Percentiles rank a stretch among this genome's conserved stretches.
Evolutionary conservation across 1,140 invertebrate genomes (phyloP).

Genomic region (Probaryconus sp.): DNA sequence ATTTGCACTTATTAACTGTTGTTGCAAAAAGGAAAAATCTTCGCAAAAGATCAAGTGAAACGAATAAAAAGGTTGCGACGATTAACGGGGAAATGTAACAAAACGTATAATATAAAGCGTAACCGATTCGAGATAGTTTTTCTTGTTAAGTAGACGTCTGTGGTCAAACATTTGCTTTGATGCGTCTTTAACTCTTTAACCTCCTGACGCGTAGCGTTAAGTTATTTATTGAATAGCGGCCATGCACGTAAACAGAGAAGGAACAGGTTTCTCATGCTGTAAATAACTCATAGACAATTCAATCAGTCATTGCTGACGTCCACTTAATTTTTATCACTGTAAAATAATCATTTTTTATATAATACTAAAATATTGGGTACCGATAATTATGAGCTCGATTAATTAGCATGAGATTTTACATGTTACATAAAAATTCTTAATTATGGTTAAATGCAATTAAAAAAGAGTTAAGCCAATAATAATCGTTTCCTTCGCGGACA

Average conservation of each 20-base stretch:
- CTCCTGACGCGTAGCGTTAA: conserved; percentile 23
- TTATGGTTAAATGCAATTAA: conserved; percentile 7
- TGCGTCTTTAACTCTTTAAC: conserved; percentile 40
- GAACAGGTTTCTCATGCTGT: conserved; percentile 31
- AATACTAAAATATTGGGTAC: not conserved
- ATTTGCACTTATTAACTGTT: too few species aligned
- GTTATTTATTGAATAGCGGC: conserved; percentile 29
- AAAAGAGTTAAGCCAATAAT: conserved; percentile 1
- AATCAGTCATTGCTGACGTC: conserved; percentile 25
- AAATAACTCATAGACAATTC: conserved; percentile 46
- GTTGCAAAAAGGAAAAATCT: too few species aligned
- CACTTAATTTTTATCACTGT: conserved; percentile 20
- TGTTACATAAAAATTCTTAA: conserved; percentile 13
- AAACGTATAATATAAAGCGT: too few species aligned
- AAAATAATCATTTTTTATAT: not conserved
- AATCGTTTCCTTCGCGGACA: conserved; percentile 2
- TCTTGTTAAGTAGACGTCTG: conserved; percentile 31
- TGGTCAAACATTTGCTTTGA: conserved; percentile 40
- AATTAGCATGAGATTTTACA: conserved; percentile 12
- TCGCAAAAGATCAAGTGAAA: too few species aligned
- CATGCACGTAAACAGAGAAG: conserved; percentile 41
- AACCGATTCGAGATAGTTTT: too few species aligned
- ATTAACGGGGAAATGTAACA: too few species aligned
- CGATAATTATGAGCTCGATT: conserved; percentile 1
- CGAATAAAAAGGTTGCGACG: too few species aligned